Evolutionary conservation across 2,113 vertebrate species (phyloP), one percentile per base, ranked within the genome.

Genomic region (Elanus axillaris): DNA sequence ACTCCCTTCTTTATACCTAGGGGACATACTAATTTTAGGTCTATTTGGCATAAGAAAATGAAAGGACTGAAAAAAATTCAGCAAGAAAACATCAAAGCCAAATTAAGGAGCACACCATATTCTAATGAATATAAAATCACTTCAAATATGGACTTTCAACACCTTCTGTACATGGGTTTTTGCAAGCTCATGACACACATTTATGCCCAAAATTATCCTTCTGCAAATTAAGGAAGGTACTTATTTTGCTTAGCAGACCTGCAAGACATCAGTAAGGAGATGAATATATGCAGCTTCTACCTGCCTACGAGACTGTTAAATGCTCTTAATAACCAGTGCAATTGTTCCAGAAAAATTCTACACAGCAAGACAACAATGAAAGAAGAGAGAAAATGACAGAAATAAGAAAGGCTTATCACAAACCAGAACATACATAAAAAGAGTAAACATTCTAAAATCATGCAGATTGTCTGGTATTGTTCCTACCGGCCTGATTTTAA

Each of bases 31-130:
- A 78, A 48, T 88, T 93, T 93, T 81, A 91, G 73, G 53, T 94
- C 63, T 43, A 72, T 91, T 26, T 91, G 88, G 89, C 89, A 88
- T 93, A 95, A 88, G 95, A 90, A 95, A 94, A 81, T 80, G 75
- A 86, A 95, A 95, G 68, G 53, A 81, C 72, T 94, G 95, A 88
- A 95, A 96, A 97, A 83, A 88, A 95, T 86, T 53, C 79, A 88
- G 62, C 68, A 77, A 80, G 91, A 68, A 77, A 96, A 76, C 84
- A 96, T 87, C 92, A 77, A 95, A 86, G 71, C 62, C 71, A 20
- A 93, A 86, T 79, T 82, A 83, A 87, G 32, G 56, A 90, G 52
- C 72, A 78, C 12, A 38, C 55, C 75, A 36, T 47, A 67, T 72
- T 90, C 80, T 84, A 90, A 94, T 93, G 81, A 93, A 68, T 52